A percentile compares a stretch with the other conserved stretches of the same genome.
These are phyloP conservation scores for Vireo altiloquus DNA, from an alignment of 2,113 vertebrate species.

Conservation along the genomic window DNA sequence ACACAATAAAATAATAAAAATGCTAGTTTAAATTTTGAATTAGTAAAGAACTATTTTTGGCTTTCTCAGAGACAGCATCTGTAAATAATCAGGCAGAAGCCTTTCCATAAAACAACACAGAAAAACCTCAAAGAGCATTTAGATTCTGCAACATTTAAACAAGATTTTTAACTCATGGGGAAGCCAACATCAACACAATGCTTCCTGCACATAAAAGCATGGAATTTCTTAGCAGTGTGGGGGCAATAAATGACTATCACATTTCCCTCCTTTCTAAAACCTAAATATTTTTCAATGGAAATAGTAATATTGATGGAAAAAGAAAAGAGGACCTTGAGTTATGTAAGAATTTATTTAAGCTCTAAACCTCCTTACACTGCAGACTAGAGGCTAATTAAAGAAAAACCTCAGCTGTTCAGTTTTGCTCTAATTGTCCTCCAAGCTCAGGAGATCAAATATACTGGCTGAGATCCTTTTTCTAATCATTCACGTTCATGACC, in stretches of 20 bases:
- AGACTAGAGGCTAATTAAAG: slow-evolving; percentile 38
- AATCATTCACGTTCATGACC: neutral
- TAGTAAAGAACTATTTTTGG: slow-evolving; percentile 75
- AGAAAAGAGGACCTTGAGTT: slow-evolving; percentile 35
- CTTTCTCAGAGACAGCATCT: slow-evolving; percentile 77
- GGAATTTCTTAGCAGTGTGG: slow-evolving; percentile 82
- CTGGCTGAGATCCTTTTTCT: neutral
- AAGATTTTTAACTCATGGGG: slow-evolving; percentile 72
- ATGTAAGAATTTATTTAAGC: slow-evolving; percentile 48
- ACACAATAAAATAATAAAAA: slow-evolving; percentile 64
- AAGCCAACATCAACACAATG: slow-evolving; percentile 90
- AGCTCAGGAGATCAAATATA: neutral
- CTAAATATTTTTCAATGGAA: slow-evolving; percentile 71
- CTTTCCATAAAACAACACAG: slow-evolving; percentile 82
- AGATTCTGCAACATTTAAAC: slow-evolving; percentile 85
- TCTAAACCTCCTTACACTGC: neutral
- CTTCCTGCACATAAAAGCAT: slow-evolving; percentile 90
- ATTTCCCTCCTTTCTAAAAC: slow-evolving; percentile 75
- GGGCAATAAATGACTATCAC: slow-evolving; percentile 81
- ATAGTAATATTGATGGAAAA: slow-evolving; percentile 66
- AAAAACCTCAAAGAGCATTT: slow-evolving; percentile 83
- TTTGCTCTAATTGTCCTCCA: slow-evolving; percentile 3
- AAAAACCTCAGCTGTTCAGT: neutral
- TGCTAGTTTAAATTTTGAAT: slow-evolving; percentile 62
- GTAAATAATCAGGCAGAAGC: slow-evolving; percentile 85